Evolutionary conservation across 1,140 invertebrate species (phyloP).

Genomic region (Phymorhynchus buccinoides): DNA sequence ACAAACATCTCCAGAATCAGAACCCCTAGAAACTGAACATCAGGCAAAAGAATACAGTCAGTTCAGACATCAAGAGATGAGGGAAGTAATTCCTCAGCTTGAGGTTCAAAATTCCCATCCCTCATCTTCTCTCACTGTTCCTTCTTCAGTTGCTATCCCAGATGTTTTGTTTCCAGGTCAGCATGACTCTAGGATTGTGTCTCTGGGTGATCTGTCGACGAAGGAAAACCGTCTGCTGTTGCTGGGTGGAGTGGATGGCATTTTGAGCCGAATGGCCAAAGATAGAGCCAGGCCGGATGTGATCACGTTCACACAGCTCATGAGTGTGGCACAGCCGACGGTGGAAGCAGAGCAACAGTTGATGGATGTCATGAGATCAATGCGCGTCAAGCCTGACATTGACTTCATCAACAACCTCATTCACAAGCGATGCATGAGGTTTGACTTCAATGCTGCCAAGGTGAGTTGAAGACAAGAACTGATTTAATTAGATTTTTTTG

Average conservation of each 20-base stretch:
- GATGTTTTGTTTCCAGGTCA: slow-evolving; percentile 43
- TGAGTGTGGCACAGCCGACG: slow-evolving; percentile 82
- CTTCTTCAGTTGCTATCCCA: slow-evolving; percentile 27
- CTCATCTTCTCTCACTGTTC: neutral
- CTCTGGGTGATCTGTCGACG: slow-evolving; percentile 40
- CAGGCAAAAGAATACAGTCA: neutral
- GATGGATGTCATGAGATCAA: slow-evolving; percentile 77
- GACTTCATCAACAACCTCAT: slow-evolving; percentile 91
- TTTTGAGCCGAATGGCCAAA: slow-evolving; percentile 82
- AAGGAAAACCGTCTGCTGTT: slow-evolving; percentile 77
- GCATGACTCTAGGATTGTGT: slow-evolving; percentile 36
- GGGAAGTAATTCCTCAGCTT: neutral
- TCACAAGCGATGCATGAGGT: slow-evolving; percentile 39
- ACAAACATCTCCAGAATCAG: neutral
- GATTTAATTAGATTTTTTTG: too few species aligned
- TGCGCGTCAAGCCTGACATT: slow-evolving; percentile 81
- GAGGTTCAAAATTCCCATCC: neutral
- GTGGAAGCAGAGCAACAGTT: slow-evolving; percentile 80
- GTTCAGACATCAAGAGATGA: neutral
- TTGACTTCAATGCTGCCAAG: slow-evolving; percentile 33
- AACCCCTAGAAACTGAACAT: neutral
- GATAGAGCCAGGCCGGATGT: slow-evolving; percentile 82
- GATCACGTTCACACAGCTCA: slow-evolving; percentile 84
- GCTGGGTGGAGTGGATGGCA: slow-evolving; percentile 85
- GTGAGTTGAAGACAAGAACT: too few species aligned